These are phyloP conservation scores for Caerostris extrusa DNA, from an alignment of 1,140 invertebrate genomes.

Conservation along the genomic window DNA sequence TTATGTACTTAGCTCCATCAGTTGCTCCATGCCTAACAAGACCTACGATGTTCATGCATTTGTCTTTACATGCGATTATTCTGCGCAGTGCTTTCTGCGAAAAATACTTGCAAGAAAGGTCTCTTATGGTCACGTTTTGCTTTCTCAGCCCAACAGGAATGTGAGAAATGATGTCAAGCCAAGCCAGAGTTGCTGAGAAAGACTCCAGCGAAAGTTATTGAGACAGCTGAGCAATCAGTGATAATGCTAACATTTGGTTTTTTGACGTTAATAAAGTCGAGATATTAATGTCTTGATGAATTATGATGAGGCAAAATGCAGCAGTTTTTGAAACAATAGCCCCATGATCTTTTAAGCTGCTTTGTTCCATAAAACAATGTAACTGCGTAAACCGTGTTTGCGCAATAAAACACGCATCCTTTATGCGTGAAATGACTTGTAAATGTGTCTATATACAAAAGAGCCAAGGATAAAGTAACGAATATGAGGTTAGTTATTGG, in stretches of 20 bases:
- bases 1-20: slow-evolving; percentile 25
- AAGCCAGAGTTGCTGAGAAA: background rate
- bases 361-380: no score
- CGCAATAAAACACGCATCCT: no score
- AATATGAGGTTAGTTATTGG: no score
- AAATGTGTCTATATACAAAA: no score
- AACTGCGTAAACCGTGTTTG: no score
- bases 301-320: no score
- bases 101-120: background rate
- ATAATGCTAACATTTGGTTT: background rate
- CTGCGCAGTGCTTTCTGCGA: background rate
- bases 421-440: no score
- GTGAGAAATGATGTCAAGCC: background rate
- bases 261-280: no score
- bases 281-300: no score
- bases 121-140: background rate
- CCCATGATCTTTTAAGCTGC: no score
- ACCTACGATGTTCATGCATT: background rate
- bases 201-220: background rate
- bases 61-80: background rate
- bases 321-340: no score
- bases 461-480: no score
- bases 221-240: background rate
- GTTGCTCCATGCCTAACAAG: background rate
- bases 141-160: background rate